phyloP scores from a whole-genome alignment of 2,888 invertebrate genomes.

The Thysanoteuthis rhombus region DNA sequence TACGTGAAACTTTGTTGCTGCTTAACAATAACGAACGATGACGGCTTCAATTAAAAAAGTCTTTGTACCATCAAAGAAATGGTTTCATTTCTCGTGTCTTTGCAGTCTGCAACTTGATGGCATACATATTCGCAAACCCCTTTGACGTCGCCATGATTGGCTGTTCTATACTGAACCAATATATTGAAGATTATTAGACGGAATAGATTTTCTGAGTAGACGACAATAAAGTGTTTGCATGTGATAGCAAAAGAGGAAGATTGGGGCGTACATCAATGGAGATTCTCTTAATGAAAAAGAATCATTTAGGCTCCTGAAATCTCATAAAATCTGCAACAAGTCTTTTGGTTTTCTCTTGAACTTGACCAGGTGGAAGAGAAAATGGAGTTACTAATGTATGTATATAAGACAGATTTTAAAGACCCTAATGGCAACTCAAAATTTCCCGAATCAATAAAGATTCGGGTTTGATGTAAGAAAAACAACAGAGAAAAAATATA shows the following conservation, averaged over 20 bases:
- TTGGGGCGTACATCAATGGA: neutral
- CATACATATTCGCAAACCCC: neutral
- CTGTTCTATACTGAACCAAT: neutral
- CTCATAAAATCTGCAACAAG: neutral
- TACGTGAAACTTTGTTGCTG: no score
- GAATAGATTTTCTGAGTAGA: neutral
- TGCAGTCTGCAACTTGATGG: neutral
- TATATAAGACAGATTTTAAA: no score
- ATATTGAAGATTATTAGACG: neutral
- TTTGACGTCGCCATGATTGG: neutral
- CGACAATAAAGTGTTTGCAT: neutral
- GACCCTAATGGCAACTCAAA: no score
- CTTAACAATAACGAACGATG: no score
- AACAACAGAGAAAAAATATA: no score
- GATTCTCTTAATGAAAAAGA: neutral
- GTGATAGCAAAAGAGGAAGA: neutral
- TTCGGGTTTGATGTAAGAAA: no score
- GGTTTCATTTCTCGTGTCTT: neutral
- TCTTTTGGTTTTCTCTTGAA: neutral
- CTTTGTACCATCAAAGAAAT: neutral
- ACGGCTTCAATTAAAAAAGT: neutral
- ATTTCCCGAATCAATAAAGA: no score
- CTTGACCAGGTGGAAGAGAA: neutral
- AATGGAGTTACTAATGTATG: neutral
- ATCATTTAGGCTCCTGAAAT: neutral